Evolutionary conservation across 92 coral and sea anemone genomes (phyloP), one percentile per base, ranked within the genome.

Genomic region (Parazoanthus swiftii): DNA sequence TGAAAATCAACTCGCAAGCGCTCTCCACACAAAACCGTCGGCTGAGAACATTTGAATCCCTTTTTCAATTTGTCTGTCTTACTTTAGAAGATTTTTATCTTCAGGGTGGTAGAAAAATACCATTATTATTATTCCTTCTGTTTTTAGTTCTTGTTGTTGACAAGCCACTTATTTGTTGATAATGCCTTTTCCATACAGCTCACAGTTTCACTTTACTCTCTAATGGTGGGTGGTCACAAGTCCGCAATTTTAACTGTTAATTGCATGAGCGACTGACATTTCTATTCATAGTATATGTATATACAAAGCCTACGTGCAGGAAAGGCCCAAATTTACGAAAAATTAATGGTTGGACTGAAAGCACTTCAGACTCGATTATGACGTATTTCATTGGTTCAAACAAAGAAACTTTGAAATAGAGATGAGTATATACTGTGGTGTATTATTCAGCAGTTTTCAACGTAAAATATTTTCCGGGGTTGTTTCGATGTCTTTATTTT

Each of bases 91-190:
- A 44, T 38, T 76, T 29, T 76, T 18, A 37, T 76, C 46, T 76
- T 76, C 80, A 21, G 50, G 80, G 50, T 76, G 80, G 80, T 76
- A 21, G 80, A 15, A 29, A 54, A 54, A 77, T 23, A 59, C 29
- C 44, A 81, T 63, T 81, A n/a, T 81, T 81, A 81, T 37, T 81
- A 65, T 46, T 79, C 23, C 39, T 20, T 70, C 67, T 71, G 38
- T 71, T 80, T 16, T 72, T 20, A 25, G 59, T 72, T 72, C 42
- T 46, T 15, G 71, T 35, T 84, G 87, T 84, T 84, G 75, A 71
- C 77, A 14, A 25, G 26, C 37, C 11, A 29, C 42, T 46, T 44
- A 56, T 43, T 44, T 84, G 48, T 51, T 68, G 77, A 48, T 84
- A 48, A 43, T 33, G 9, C 25, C 11, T 79, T 79, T 46, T 8